Evolutionary conservation across 2,888 invertebrate genomes (phyloP).

Genomic region (Brachyopa scutellaris): DNA sequence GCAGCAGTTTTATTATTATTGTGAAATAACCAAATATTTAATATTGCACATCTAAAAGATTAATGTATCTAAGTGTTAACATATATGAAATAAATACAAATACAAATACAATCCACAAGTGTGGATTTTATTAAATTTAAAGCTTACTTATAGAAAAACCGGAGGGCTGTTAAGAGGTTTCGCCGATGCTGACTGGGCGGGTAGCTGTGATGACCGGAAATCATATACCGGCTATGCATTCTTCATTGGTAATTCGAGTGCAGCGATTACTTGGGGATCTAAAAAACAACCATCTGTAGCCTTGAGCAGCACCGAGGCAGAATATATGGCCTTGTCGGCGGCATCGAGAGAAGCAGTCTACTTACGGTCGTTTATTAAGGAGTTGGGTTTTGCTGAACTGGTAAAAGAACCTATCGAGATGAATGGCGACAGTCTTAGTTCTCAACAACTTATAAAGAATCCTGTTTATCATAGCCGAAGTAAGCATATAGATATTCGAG

Average conservation of each 20-base stretch:
- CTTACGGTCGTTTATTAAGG: constrained; percentile 19
- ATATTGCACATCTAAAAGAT: too few relatives aligned
- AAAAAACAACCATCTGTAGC: constrained; percentile 37
- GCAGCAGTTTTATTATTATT: too few relatives aligned
- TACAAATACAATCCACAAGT: constrained; percentile 37
- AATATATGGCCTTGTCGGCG: constrained; percentile 44
- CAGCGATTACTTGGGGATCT: constrained; percentile 44
- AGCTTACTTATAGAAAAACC: constrained; percentile 11
- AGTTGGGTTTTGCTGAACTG: constrained; percentile 11
- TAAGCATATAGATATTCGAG: constrained; percentile 35
- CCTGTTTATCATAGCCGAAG: constrained; percentile 15
- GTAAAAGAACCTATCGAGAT: background rate
- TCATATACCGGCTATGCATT: constrained; percentile 61
- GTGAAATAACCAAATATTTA: too few relatives aligned
- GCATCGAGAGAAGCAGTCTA: constrained; percentile 55
- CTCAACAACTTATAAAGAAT: constrained; percentile 25
- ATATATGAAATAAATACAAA: too few relatives aligned
- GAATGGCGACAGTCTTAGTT: constrained; percentile 11
- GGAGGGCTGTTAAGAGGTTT: constrained; percentile 5
- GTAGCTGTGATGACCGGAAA: constrained; percentile 36
- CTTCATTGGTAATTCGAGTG: constrained; percentile 26
- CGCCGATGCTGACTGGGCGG: constrained; percentile 67
- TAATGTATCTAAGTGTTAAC: too few relatives aligned
- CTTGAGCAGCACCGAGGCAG: constrained; percentile 45
- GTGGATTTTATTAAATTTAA: too few relatives aligned